A percentile compares a stretch with the other conserved stretches of the same genome.
Conservation (phyloP, 1,140 invertebrate species). For the Drosophila paulistorum region DNA sequence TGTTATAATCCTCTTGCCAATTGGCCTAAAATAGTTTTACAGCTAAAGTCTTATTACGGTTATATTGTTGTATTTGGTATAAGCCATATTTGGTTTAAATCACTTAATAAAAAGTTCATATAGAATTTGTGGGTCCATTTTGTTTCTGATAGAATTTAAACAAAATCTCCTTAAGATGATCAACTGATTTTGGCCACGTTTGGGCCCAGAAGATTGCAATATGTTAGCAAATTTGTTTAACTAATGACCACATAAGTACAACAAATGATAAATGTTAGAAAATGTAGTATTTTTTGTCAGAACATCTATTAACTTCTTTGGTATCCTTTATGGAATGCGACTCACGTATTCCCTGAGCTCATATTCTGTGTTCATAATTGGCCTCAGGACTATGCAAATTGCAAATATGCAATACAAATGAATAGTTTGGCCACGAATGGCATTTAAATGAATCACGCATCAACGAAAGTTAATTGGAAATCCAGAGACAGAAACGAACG, state of each 20-base stretch:
- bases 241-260: conserved; percentile 7
- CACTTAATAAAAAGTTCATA: too few relatives aligned
- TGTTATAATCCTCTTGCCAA: too few relatives aligned
- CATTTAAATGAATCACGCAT: conserved; percentile 70
- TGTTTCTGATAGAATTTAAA: too few relatives aligned
- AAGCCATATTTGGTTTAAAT: too few relatives aligned
- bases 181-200: too few relatives aligned
- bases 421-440: conserved; percentile 39
- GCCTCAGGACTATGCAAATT: conserved; percentile 72
- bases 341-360: conserved; percentile 49
- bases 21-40: too few relatives aligned
- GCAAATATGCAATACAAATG: conserved; percentile 69
- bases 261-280: conserved; percentile 1
- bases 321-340: conserved; percentile 35
- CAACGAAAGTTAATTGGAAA: conserved; percentile 79
- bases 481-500: conserved; percentile 31
- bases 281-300: background rate
- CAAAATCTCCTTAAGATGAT: too few relatives aligned
- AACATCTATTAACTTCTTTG: background rate
- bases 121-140: too few relatives aligned
- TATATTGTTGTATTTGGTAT: too few relatives aligned
- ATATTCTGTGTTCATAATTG: conserved; percentile 57
- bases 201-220: too few relatives aligned
- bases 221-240: conserved; percentile 3
- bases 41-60: too few relatives aligned